Conservation (phyloP, 53 echinoderm and acorn worm genomes). For the Paelopatides confundens region DNA sequence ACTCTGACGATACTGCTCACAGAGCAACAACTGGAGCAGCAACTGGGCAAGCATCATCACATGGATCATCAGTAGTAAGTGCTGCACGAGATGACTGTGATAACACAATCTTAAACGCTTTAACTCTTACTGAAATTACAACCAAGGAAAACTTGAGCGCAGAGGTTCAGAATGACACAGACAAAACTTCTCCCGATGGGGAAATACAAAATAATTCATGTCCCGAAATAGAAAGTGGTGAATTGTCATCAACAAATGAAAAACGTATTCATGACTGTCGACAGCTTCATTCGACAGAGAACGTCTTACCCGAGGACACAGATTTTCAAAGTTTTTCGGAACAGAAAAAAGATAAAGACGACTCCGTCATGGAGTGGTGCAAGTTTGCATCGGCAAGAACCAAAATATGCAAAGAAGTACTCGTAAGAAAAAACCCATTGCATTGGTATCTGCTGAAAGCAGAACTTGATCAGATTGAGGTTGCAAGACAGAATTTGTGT, state of each 20-base stretch:
- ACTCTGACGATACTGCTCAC: no score
- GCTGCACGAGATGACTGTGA: not conserved
- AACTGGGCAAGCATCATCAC: no score
- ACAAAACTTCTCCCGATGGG: not conserved
- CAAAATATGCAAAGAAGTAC: constrained; percentile 11
- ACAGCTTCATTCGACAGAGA: no score
- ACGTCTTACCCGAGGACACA: no score
- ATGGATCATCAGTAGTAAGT: not conserved
- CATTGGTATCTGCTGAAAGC: not conserved
- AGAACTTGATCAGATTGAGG: not conserved
- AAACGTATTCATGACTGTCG: no score
- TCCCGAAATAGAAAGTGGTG: no score
- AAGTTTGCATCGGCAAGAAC: not conserved
- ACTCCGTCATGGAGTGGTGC: not conserved
- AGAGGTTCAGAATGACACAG: not conserved
- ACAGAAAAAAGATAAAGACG: not conserved
- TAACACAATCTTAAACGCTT: not conserved
- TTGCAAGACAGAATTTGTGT: not conserved
- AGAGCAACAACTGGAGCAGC: no score
- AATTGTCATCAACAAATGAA: no score
- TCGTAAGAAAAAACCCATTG: not conserved
- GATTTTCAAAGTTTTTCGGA: no score
- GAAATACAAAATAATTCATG: not conserved
- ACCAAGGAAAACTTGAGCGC: not conserved
- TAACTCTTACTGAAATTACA: not conserved